Percentiles rank a stretch among this genome's conserved stretches.
These are phyloP conservation scores for Megalops cyprinoides DNA, from an alignment of 2,797 vertebrate species.

Conservation along the genomic window DNA sequence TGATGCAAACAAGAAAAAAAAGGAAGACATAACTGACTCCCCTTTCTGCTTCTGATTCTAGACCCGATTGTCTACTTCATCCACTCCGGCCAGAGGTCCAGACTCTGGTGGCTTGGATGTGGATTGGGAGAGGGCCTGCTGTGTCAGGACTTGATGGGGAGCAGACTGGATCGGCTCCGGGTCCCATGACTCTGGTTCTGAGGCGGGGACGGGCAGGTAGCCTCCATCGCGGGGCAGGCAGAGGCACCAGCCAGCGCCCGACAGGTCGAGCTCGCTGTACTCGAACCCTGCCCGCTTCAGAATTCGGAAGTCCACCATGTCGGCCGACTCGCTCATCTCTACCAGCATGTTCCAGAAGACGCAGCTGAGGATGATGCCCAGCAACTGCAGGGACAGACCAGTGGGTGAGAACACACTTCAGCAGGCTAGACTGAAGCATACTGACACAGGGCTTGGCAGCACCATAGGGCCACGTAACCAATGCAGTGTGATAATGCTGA, in stretches of 20 bases:
- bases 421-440: too few species aligned
- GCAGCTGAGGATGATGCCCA: constrained; percentile 82
- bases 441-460: too few species aligned
- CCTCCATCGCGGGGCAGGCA: constrained; percentile 85
- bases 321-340: constrained; percentile 74
- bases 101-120: constrained; percentile 63
- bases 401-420: background rate
- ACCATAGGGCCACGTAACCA: too few species aligned
- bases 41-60: background rate
- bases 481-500: background rate
- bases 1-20: constrained; percentile 6
- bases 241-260: constrained; percentile 85
- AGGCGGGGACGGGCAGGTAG: constrained; percentile 76
- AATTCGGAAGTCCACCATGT: constrained; percentile 80
- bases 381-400: constrained; percentile 62
- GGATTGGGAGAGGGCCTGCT: constrained; percentile 59
- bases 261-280: constrained; percentile 77
- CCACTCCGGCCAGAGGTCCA: constrained; percentile 55
- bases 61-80: constrained; percentile 70
- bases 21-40: background rate
- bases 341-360: constrained; percentile 86
- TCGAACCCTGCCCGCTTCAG: constrained; percentile 65
- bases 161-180: constrained; percentile 59
- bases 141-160: constrained; percentile 56
- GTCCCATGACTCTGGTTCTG: constrained; percentile 60